phyloP scores from a whole-genome alignment of 2,797 vertebrate species.

The Ataeniobius toweri region DNA sequence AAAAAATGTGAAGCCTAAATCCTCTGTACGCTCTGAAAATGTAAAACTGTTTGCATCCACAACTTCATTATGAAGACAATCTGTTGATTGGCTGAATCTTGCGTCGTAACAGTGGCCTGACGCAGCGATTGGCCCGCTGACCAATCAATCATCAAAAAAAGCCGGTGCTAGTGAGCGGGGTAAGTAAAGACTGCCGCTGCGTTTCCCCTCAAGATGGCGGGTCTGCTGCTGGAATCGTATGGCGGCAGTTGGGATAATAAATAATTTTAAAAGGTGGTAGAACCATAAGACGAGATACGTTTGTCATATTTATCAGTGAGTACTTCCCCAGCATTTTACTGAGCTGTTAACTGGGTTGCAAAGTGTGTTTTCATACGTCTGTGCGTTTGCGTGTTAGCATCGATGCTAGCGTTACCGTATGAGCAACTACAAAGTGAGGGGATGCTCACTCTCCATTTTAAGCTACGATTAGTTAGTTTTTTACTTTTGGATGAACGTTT shows the following conservation, averaged over 20 bases:
- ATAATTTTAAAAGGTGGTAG: conserved; percentile 40
- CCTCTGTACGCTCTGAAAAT: background rate
- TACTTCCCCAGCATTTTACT: background rate
- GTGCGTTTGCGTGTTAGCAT: conserved; percentile 30
- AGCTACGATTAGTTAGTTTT: background rate
- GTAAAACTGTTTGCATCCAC: background rate
- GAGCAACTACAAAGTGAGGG: conserved; percentile 20
- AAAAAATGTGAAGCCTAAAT: background rate
- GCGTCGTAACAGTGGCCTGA: background rate
- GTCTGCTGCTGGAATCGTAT: conserved; percentile 31
- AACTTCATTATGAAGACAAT: background rate
- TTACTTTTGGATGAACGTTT: background rate
- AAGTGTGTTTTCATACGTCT: background rate
- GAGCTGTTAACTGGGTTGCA: background rate
- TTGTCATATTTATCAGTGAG: conserved; percentile 62
- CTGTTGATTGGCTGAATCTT: conserved; percentile 30
- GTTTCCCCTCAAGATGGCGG: conserved; percentile 79
- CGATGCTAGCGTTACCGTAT: conserved; percentile 20
- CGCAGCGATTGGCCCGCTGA: conserved; percentile 40
- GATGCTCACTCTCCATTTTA: conserved; percentile 23
- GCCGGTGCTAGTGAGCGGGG: conserved; percentile 59
- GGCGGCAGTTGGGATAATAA: conserved; percentile 46
- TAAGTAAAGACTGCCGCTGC: conserved; percentile 17
- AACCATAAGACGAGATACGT: conserved; percentile 10
- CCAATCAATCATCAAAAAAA: conserved; percentile 44